Base-by-base conservation (phyloP, 2,113 vertebrate species). In the Balaeniceps rex region DNA sequence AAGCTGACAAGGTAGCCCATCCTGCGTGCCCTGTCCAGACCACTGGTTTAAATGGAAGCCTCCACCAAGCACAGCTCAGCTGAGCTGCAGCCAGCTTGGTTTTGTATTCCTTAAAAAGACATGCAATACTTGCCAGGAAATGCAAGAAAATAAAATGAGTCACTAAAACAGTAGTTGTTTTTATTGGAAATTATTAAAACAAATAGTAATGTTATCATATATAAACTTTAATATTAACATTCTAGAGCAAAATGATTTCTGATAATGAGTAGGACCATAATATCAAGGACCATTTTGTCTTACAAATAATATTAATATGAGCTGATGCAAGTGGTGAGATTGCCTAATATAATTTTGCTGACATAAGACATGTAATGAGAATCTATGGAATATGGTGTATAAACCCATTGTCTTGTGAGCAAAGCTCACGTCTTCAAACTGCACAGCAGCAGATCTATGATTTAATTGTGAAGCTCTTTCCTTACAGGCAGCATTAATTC, bases 181-280 rank as follows among this genome's bases (percentile, higher is more conserved):
- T 86, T 83, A 86, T 44, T 94, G 92, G 82, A 91, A 94, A 94
- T 90, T 87, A 90, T 96, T 95, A 85, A 97, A 95, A 90, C 87
- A 97, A 91, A 93, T 63, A 83, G 80, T 44, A 96, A 70, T 71
- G 71, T 97, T 98, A 96, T 74, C 54, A 89, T 94, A 69, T 93
- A 96, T 97, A 97, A 97, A 95, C 83, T 94, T 88, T 93, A 93
- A 58, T 96, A 96, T 94, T 97, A 97, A 94, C 54, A 47, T 97
- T 93, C 90, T 84, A 74, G 68, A 85, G 33, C 94, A 74, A 90
- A 85, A 24, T 90, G 8, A 88, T 94, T 97, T 94, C 93, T 93
- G 93, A 83, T 94, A 95, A 81, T 88, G 76, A 80, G 68, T 58
- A 65, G 68, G 95, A 92, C 76, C 63, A 84, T 55, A 87, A 81